Evolutionary conservation across 2,888 invertebrate species (phyloP), one percentile per base, ranked within the genome.

Genomic region (Achlya flavicornis): DNA sequence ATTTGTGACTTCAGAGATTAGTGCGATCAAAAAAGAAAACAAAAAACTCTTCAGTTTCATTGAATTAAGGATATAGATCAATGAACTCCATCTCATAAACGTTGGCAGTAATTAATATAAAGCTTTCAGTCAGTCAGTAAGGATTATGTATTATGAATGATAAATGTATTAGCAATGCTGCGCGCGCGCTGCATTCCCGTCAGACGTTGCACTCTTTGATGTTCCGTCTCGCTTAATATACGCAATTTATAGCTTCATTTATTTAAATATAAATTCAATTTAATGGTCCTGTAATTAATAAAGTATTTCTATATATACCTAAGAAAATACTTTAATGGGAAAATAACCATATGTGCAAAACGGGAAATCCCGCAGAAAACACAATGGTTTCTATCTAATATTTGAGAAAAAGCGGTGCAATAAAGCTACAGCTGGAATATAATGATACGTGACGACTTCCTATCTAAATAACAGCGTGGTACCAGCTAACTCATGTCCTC

Each of bases 41-140:
- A 26, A 26, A 26, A 26, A 26, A 26, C 26, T 26, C 26, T 26
- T 26, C 26, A 26, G 26, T 26, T 26, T 26, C 2, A 26, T 26
- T 26, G 2, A 1, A 26, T 26, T 26, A 26, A 26, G 26, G 26
- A 26, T 26, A 26, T 26, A 26, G 1, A 26, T 53, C 19, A 53
- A 53, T 53, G 53, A 53, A 10, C 19, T 8, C 53, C 19, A 53
- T 53, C 19, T 53, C 16, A 7, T 53, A 53, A 53, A 19, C 10
- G 16, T 53, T 53, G 53, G 19, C 16, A 19, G 53, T 53, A 53
- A 53, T 53, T 53, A 19, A 53, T 53, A 53, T 53, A 8, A 53
- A 19, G 53, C 53, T 53, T 19, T 53, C 53, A 53, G 16, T 53
- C 53, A 53, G 53, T 53, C 53, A 53, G 19, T 53, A 19, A 19